Evolutionary conservation across 2,888 invertebrate species (phyloP), one percentile per base, ranked within the genome.

Genomic region (Nudaria mundana): DNA sequence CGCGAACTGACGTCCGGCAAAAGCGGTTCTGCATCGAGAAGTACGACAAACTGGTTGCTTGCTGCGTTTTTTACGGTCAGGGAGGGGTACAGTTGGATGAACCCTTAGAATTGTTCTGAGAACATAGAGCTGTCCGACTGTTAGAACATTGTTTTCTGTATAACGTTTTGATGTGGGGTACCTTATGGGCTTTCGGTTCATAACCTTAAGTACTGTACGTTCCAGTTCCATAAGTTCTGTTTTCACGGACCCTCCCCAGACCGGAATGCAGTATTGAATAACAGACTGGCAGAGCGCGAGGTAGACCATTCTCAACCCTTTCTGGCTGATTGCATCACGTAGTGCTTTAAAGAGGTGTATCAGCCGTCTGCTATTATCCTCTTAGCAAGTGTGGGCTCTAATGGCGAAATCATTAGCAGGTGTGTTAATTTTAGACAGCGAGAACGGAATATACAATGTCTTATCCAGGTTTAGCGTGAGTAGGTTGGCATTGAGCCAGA

Each of bases 91-190:
- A 20, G 2, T 5, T 5, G 2, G 5, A 3, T 20, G 20, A 5
- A 4, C 6, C 3, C 2, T 20, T 5, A 20, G 20, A 5, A 20
- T 20, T 5, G 20, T 20, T 5, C 20, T 20, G 3, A 20, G 6
- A 3, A 5, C 6, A 20, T 4, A 20, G 6, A 20, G 20, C 20
- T 20, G 20, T 20, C 20, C 2, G 2, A 47, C 10, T 22, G 47
- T 44, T 25, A 47, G 28, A 2, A 52, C 34, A 40, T 34, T 20
- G 5, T 5, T 4, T 2, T 20, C 20, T 3, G 20, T 20, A 8
- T 20, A 20, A 4, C 5, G 6, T 20, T 20, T 5, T 3, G 3
- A 5, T 4, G 13, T 13, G 7, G 13, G 13, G 7, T 14, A 29
- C 10, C 10, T 14, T 3, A 29, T 1, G 3, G 15, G 16, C 1